A percentile compares a stretch with the other conserved stretches of the same genome.
Evolutionary conservation across 2,797 vertebrate genomes (phyloP).

Genomic region (Mormyrus hasselquistii): DNA sequence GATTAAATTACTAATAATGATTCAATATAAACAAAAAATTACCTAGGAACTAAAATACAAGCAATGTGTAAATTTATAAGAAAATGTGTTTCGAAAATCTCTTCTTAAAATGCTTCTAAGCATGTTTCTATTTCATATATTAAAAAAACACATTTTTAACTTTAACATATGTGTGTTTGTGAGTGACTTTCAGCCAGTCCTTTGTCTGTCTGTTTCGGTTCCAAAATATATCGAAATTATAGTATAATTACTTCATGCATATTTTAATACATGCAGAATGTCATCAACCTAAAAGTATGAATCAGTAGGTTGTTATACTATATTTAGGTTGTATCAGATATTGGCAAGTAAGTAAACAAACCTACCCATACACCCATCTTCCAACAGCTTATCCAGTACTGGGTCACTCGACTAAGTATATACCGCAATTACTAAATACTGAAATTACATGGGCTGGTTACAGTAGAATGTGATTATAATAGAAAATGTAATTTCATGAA

Average conservation of each 20-base stretch:
- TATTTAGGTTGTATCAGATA: background rate
- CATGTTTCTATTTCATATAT: conserved; percentile 16
- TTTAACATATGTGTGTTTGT: background rate
- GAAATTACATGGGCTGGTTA: background rate
- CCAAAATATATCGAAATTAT: background rate
- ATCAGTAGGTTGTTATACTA: background rate
- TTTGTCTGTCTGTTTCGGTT: background rate
- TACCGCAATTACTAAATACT: background rate
- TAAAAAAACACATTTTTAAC: background rate
- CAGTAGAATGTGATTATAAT: background rate
- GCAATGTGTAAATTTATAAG: background rate
- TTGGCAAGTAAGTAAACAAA: background rate
- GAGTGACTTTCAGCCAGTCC: background rate
- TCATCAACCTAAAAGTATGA: background rate
- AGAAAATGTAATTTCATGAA: background rate
- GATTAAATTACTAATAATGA: background rate
- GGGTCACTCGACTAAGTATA: background rate
- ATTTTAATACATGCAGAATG: background rate
- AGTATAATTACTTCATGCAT: background rate
- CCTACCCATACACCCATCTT: background rate
- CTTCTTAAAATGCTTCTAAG: background rate
- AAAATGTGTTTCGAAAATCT: background rate
- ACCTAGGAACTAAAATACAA: conserved; percentile 8
- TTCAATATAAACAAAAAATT: background rate
- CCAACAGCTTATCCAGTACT: background rate